Evolutionary conservation across 1,140 invertebrate species (phyloP).

Genomic region (Scaptomyza hsui): DNA sequence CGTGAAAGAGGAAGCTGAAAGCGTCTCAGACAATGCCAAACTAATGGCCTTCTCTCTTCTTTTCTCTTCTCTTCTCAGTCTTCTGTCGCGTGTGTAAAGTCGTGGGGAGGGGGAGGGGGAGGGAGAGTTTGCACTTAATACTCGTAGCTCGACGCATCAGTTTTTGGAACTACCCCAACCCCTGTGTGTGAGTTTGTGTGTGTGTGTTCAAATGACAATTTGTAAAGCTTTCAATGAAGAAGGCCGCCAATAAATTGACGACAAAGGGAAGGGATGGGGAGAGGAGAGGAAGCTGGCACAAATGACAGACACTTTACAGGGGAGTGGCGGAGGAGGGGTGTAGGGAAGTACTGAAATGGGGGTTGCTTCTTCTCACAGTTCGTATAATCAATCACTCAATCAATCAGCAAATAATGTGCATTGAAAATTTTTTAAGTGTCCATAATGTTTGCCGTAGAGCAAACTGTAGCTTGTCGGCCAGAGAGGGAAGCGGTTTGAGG

Average conservation of each 20-base stretch:
- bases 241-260: conserved; percentile 66
- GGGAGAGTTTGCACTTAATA: conserved; percentile 69
- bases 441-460: conserved; percentile 66
- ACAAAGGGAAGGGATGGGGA: conserved; percentile 12
- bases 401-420: conserved; percentile 82
- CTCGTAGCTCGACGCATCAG: conserved; percentile 34
- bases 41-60: conserved; percentile 55
- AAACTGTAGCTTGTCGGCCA: conserved; percentile 28
- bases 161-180: neutral
- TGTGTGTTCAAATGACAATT: conserved; percentile 74
- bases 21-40: conserved; percentile 73
- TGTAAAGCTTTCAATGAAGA: conserved; percentile 74
- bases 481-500: neutral
- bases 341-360: neutral
- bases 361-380: conserved; percentile 20
- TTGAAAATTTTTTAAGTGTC: conserved; percentile 74
- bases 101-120: too few relatives aligned
- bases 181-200: neutral
- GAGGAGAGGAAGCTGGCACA: conserved; percentile 19
- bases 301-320: conserved; percentile 55
- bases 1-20: conserved; percentile 44
- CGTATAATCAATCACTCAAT: conserved; percentile 77
- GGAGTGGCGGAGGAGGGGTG: neutral
- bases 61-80: neutral
- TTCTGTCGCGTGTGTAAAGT: neutral